Percentiles rank a stretch among this genome's conserved stretches.
phyloP scores from a whole-genome alignment of 1,140 invertebrate species.

The Phenacoccus solenopsis region DNA sequence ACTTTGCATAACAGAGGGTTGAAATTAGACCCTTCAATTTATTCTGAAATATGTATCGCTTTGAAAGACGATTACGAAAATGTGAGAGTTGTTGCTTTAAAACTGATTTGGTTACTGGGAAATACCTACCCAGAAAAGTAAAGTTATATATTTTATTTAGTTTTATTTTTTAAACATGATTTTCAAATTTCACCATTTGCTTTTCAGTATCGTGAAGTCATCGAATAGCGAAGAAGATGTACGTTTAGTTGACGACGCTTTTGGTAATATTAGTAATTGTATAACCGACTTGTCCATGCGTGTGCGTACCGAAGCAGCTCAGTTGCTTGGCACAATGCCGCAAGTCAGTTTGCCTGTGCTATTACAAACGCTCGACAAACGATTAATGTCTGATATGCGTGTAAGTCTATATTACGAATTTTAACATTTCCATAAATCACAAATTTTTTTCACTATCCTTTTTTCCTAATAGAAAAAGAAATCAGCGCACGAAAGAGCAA shows the following conservation, averaged over 20 bases:
- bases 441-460: not conserved
- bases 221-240: conserved; percentile 58
- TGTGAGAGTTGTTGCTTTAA: conserved; percentile 71
- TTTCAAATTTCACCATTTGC: not conserved
- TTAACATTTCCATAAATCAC: conserved; percentile 8
- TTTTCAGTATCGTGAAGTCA: not conserved
- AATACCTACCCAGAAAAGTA: conserved; percentile 79
- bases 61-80: conserved; percentile 90
- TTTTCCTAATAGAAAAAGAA: conserved; percentile 38
- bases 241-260: conserved; percentile 88
- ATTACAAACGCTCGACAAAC: conserved; percentile 91
- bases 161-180: conserved; percentile 23
- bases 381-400: conserved; percentile 94
- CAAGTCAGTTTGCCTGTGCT: conserved; percentile 79
- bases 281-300: conserved; percentile 85
- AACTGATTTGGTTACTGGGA: conserved; percentile 71
- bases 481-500: conserved; percentile 72
- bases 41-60: conserved; percentile 65
- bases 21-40: conserved; percentile 60
- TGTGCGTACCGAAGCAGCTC: conserved; percentile 66
- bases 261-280: conserved; percentile 85
- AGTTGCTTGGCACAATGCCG: conserved; percentile 65
- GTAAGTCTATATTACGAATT: conserved; percentile 28
- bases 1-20: conserved; percentile 63
- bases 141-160: conserved; percentile 29